A percentile compares a stretch with the other conserved stretches of the same genome.
These are phyloP conservation scores for Amphipoea lucens DNA, from an alignment of 2,888 invertebrate genomes.

Conservation along the genomic window DNA sequence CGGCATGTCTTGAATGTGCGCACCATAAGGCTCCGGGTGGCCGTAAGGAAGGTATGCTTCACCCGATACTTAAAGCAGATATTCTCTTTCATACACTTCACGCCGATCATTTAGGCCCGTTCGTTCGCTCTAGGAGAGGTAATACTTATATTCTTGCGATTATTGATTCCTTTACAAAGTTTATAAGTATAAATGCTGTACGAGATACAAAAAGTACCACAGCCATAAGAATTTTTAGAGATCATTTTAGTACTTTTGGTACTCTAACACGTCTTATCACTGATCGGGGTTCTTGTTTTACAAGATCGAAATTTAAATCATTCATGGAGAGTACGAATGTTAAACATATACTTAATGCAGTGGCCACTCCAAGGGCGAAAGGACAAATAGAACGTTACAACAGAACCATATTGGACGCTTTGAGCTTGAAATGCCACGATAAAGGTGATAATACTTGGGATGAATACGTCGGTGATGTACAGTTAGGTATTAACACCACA, in stretches of 20 bases:
- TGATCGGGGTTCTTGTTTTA: too few relatives aligned
- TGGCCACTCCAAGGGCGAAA: background rate
- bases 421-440: background rate
- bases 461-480: background rate
- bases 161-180: too few relatives aligned
- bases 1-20: background rate
- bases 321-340: too few relatives aligned
- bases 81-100: background rate
- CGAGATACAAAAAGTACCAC: too few relatives aligned
- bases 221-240: too few relatives aligned
- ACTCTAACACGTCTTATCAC: too few relatives aligned
- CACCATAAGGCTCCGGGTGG: background rate
- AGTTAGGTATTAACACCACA: too few relatives aligned
- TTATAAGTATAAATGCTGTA: too few relatives aligned
- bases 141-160: too few relatives aligned
- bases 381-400: conserved; percentile 4
- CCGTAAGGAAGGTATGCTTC: background rate
- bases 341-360: too few relatives aligned
- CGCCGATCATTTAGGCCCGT: conserved; percentile 1
- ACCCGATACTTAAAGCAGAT: background rate
- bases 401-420: background rate
- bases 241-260: too few relatives aligned
- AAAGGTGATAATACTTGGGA: background rate
- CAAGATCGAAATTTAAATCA: too few relatives aligned
- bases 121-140: background rate